Conservation (phyloP, 2,888 invertebrate species). For the Harpalus rufipes region DNA sequence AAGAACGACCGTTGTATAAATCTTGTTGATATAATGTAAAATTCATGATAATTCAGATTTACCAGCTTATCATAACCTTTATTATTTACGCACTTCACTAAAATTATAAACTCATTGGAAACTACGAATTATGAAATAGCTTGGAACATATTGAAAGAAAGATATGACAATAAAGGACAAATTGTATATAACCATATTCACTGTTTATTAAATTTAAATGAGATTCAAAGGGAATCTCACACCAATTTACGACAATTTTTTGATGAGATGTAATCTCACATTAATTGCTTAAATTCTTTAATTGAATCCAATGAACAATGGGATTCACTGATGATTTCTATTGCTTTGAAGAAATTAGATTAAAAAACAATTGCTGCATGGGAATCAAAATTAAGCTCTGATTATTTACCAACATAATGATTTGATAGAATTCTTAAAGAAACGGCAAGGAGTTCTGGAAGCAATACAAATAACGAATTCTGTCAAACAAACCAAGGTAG, state of each 20-base stretch:
- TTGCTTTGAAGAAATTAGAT: conserved; percentile 18
- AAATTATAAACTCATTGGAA: conserved; percentile 49
- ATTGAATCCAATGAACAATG: not conserved
- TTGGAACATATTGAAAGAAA: conserved; percentile 40
- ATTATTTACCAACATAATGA: not conserved
- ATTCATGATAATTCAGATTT: too few species aligned
- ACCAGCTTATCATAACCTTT: conserved; percentile 67
- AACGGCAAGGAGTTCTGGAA: too few species aligned
- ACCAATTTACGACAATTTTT: conserved; percentile 16
- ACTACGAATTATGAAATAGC: conserved; percentile 60
- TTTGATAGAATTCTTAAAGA: conserved; percentile 3
- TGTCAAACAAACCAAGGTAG: not conserved
- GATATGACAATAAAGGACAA: conserved; percentile 58
- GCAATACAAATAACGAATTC: conserved; percentile 11
- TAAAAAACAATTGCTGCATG: not conserved
- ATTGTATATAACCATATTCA: too few species aligned
- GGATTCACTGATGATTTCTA: conserved; percentile 29
- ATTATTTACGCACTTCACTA: conserved; percentile 53
- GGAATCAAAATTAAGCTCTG: not conserved
- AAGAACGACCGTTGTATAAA: too few species aligned
- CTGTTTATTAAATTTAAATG: too few species aligned
- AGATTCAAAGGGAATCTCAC: too few species aligned
- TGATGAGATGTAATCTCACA: not conserved
- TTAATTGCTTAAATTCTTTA: conserved; percentile 10
- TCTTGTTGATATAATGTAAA: too few species aligned